Evolutionary conservation across 2,888 invertebrate genomes (phyloP).

Genomic region (Sesia apiformis): DNA sequence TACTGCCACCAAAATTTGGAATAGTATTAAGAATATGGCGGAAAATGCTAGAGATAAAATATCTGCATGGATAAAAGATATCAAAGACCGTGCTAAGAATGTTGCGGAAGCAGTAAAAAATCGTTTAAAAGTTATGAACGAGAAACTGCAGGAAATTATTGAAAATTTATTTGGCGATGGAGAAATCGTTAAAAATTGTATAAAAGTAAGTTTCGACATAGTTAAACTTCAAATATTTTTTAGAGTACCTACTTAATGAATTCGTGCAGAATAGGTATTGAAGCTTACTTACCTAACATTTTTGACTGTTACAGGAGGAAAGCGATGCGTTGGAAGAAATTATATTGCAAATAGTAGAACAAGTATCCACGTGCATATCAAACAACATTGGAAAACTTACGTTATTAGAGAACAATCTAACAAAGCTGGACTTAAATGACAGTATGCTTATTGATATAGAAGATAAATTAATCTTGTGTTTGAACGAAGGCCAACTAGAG

Average conservation of each 20-base stretch:
- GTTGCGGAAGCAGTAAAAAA: slow-evolving; percentile 17
- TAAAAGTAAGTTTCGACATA: slow-evolving; percentile 19
- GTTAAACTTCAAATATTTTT: too few relatives aligned
- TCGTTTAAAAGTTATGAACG: slow-evolving; percentile 18
- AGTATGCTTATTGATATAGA: slow-evolving; percentile 23
- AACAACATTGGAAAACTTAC: slow-evolving; percentile 16
- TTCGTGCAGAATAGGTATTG: background rate
- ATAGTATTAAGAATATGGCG: slow-evolving; percentile 25
- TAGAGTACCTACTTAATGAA: background rate
- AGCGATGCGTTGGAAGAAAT: slow-evolving; percentile 19
- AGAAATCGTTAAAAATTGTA: slow-evolving; percentile 25
- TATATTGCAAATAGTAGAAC: slow-evolving; percentile 17
- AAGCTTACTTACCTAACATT: background rate
- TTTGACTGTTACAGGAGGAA: slow-evolving; percentile 23
- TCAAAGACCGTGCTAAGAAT: slow-evolving; percentile 22
- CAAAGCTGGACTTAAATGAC: slow-evolving; percentile 15
- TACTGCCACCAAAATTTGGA: slow-evolving; percentile 24
- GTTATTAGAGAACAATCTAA: slow-evolving; percentile 10
- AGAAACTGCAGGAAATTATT: slow-evolving; percentile 17
- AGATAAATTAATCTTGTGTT: slow-evolving; percentile 21
- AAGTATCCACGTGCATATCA: slow-evolving; percentile 24
- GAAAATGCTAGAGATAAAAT: slow-evolving; percentile 24
- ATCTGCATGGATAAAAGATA: slow-evolving; percentile 17
- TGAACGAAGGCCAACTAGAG: slow-evolving; percentile 8
- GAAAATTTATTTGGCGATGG: slow-evolving; percentile 18